Evolutionary conservation across 2,797 vertebrate genomes (phyloP), one percentile per base, ranked within the genome.

Genomic region (Gobio occitaniae): DNA sequence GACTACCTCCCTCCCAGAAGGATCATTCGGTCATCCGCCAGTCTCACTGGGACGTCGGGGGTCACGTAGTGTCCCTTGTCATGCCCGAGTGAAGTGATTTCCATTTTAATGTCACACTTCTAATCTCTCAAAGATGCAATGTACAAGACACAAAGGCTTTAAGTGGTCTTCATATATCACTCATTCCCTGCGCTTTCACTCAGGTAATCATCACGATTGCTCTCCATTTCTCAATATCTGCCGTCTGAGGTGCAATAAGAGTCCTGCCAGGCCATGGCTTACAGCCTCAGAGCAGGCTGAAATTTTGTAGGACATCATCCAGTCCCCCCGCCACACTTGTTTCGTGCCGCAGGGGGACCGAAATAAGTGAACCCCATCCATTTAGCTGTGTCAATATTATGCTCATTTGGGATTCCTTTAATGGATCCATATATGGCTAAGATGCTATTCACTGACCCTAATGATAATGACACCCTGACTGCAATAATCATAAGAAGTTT

Each of bases 71-170:
- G 66, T 90, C 94, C 94, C 96, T 94, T 95, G 96, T 97, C 97
- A 96, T 94, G 94, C 94, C 95, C 95, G 95, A 94, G 96, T 93
- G 93, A 96, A 97, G 96, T 96, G 93, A 98, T 99, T 98, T 98
- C 97, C 97, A 98, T 98, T 97, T 97, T 98, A 99, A 99, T 99
- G 97, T 97, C 96, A 95, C 96, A 96, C 96, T 96, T 97, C 95
- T 96, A 96, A 98, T 99, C 97, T 96, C 97, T 97, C 97, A 97
- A 93, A 96, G 95, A 95, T 94, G 96, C 96, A 96, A 97, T 95
- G 96, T 97, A 97, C 96, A 96, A 94, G 96, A 96, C 96, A 96
- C 95, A 95, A 95, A 94, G 91, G 96, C 94, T 96, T 96, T 96
- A 97, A 97, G 96, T 96, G 96, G 93, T 94, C 94, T 96, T 96